Percentiles rank a stretch among this genome's conserved stretches.
These are phyloP conservation scores for Holotrichia oblita DNA, from an alignment of 1,140 invertebrate species.

Conservation along the genomic window DNA sequence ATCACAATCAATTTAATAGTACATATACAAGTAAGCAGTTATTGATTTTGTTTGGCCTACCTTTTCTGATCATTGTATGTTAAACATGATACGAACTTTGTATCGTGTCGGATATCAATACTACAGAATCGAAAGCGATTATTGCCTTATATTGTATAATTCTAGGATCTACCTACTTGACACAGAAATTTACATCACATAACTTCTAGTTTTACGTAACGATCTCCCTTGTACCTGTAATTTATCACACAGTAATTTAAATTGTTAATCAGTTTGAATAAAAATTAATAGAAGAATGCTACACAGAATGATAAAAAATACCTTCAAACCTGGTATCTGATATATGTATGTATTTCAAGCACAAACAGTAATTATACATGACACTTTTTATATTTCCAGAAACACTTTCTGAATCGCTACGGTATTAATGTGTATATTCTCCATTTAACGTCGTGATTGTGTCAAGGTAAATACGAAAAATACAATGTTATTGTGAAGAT, in stretches of 20 bases:
- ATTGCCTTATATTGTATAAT: not conserved
- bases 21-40: too few relatives aligned
- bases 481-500: constrained; percentile 32
- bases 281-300: not conserved
- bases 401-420: not conserved
- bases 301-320: not conserved
- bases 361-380: not conserved
- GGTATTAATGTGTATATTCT: constrained; percentile 9
- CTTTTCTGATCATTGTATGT: too few relatives aligned
- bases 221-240: not conserved
- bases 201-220: constrained; percentile 10
- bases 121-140: not conserved
- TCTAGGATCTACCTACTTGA: not conserved
- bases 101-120: too few relatives aligned
- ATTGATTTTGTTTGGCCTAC: too few relatives aligned
- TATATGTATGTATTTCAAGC: not conserved
- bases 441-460: constrained; percentile 8
- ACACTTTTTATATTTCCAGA: constrained; percentile 28
- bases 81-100: too few relatives aligned
- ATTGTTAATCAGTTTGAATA: not conserved
- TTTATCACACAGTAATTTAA: constrained; percentile 5
- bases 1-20: too few relatives aligned
- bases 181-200: not conserved
- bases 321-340: not conserved
- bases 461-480: constrained; percentile 31